Evolutionary conservation across 1,140 invertebrate species (phyloP).

Genomic region (Harlomillsia oculata): DNA sequence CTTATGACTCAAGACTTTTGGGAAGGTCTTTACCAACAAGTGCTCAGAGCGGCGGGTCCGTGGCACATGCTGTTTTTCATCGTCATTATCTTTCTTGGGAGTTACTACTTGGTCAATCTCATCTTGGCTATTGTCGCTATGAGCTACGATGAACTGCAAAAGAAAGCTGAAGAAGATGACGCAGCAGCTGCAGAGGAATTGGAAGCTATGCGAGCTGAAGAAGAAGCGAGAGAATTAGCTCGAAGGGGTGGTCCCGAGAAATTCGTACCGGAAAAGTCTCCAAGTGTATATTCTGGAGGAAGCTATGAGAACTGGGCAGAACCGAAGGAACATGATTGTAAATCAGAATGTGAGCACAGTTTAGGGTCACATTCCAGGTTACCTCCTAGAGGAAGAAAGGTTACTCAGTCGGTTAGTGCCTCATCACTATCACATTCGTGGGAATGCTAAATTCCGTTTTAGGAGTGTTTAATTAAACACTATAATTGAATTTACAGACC

Average conservation of each 20-base stretch:
- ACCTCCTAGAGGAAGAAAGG: constrained; percentile 79
- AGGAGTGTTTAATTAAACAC: constrained; percentile 32
- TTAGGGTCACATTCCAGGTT: constrained; percentile 50
- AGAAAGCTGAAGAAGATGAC: constrained; percentile 94
- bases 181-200: constrained; percentile 63
- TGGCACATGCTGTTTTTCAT: constrained; percentile 98
- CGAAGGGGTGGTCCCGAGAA: constrained; percentile 40
- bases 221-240: constrained; percentile 56
- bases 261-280: constrained; percentile 62
- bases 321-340: constrained; percentile 76
- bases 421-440: too few species aligned
- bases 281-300: constrained; percentile 76
- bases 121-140: constrained; percentile 98
- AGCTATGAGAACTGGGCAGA: constrained; percentile 82
- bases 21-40: constrained; percentile 95
- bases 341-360: constrained; percentile 74
- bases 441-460: too few species aligned
- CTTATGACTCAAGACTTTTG: constrained; percentile 98
- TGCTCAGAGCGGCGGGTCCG: constrained; percentile 73
- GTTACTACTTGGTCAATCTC: constrained; percentile 97
- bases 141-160: constrained; percentile 97
- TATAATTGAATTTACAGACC: constrained; percentile 54
- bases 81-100: constrained; percentile 95
- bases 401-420: too few species aligned
- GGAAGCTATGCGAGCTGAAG: constrained; percentile 71